A percentile compares a stretch with the other conserved stretches of the same genome.
Evolutionary conservation across 1,140 invertebrate species (phyloP).

Genomic region (Choristoneura fumiferana): DNA sequence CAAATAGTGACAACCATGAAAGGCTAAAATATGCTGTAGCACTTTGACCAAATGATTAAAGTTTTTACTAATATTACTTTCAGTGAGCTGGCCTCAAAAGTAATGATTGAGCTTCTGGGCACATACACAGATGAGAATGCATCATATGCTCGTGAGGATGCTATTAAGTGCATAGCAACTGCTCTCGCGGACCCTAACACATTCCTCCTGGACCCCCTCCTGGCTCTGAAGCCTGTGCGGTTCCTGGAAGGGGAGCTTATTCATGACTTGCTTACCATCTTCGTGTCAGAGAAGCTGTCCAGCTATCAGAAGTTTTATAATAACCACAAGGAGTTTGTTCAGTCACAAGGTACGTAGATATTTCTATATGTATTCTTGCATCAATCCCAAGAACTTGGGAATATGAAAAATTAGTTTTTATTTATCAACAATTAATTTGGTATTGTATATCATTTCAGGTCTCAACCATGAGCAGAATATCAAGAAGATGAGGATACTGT

Average conservation of each 20-base stretch:
- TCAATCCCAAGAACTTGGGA: no score
- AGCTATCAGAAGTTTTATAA: constrained; percentile 95
- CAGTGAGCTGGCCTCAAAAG: constrained; percentile 94
- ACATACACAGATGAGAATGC: constrained; percentile 98
- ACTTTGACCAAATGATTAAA: no score
- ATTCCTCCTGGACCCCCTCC: constrained; percentile 95
- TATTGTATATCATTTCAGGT: constrained; percentile 70
- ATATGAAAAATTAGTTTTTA: no score
- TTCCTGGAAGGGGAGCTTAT: constrained; percentile 97
- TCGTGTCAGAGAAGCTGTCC: constrained; percentile 95
- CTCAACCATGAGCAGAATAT: constrained; percentile 96
- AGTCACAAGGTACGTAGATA: constrained; percentile 91
- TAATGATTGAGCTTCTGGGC: constrained; percentile 97
- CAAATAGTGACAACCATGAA: no score
- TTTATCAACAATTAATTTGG: no score
- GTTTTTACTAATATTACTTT: no score
- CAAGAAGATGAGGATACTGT: constrained; percentile 97
- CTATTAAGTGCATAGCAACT: constrained; percentile 96
- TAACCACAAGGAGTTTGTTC: constrained; percentile 95
- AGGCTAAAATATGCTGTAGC: no score
- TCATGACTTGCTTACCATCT: constrained; percentile 96
- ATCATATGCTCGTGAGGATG: constrained; percentile 96
- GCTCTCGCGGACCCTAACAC: constrained; percentile 96
- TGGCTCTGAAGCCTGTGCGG: constrained; percentile 95
- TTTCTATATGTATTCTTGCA: no score